Base-by-base conservation (phyloP, 2,888 invertebrate genomes). In the Amphiduros pacificus region DNA sequence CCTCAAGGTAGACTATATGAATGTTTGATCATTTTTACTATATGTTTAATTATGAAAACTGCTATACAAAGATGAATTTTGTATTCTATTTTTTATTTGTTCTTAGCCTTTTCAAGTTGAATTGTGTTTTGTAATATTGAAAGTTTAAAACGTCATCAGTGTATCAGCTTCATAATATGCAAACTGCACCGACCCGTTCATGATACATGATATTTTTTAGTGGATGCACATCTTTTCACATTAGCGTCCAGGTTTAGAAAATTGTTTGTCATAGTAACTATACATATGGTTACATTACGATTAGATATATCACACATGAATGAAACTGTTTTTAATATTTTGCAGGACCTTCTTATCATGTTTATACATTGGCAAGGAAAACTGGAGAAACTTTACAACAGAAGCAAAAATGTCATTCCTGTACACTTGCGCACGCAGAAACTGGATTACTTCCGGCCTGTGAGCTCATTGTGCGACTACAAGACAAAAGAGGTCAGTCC, bases 291-390 rank as follows among this genome's bases (percentile, higher is more conserved):
- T n/a, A n/a, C n/a, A n/a, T n/a, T n/a, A n/a, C n/a, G n/a, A n/a
- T n/a, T n/a, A n/a, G n/a, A n/a, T n/a, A n/a, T n/a, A n/a, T n/a
- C n/a, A n/a, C n/a, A n/a, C n/a, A n/a, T n/a, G n/a, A n/a, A n/a
- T n/a, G n/a, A n/a, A n/a, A 5, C 14, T 26, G 28, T 27, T n/a
- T 29, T 27, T 1, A 5, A 29, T 31, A 17, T 28, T 44, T 65
- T 65, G 1, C 69, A 81, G 80, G 77, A 77, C 55, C 74, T 75
- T 17, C 66, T 80, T 48, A 53, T 74, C 54, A 74, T 78, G 2
- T 80, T 78, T 64, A 70, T 79, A 4, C 73, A 75, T 58, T 81
- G 81, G 81, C 78, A 79, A 63, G 73, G 73, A 31, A 77, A 78
- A 62, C 71, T 77, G 17, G 76, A 79, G 61, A 68, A 62, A 40